A percentile compares a stretch with the other conserved stretches of the same genome.
These are phyloP conservation scores for Mongoloraphidia duomilia DNA, from an alignment of 2,888 invertebrate genomes.

Conservation along the genomic window DNA sequence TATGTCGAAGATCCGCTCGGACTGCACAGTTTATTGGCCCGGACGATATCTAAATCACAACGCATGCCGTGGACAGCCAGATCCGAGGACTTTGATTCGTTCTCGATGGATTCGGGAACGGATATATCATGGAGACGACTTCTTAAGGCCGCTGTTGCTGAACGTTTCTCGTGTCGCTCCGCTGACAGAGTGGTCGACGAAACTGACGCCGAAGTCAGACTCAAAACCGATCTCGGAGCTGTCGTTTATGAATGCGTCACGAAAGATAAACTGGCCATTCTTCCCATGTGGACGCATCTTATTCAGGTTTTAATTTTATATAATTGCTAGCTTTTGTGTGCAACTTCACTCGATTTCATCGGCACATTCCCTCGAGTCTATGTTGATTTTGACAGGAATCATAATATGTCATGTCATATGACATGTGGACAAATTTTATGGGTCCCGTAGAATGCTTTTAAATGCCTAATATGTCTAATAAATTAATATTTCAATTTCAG, in stretches of 20 bases:
- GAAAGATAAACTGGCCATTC: conserved; percentile 59
- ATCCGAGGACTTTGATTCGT: conserved; percentile 53
- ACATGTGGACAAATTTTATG: no score
- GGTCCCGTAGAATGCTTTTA: no score
- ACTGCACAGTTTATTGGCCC: conserved; percentile 61
- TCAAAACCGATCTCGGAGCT: no score
- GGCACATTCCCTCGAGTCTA: no score
- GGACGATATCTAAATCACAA: conserved; percentile 61
- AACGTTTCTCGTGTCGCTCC: no score
- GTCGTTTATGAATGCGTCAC: conserved; percentile 69
- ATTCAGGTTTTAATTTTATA: conserved; percentile 37
- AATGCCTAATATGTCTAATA: conserved; percentile 17
- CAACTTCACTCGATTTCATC: no score
- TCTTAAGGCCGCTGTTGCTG: conserved; percentile 28
- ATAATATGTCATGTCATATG: no score
- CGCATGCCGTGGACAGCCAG: conserved; percentile 51
- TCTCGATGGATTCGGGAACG: conserved; percentile 30
- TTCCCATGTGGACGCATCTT: conserved; percentile 57
- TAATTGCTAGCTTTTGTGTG: not conserved
- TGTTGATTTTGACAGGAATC: no score
- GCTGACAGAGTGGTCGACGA: no score
- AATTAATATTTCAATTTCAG: conserved; percentile 29
- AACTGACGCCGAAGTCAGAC: conserved; percentile 14
- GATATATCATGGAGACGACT: conserved; percentile 24
- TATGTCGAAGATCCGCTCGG: conserved; percentile 75